Conservation (phyloP, 2,888 invertebrate species). For the Noctua janthe region DNA sequence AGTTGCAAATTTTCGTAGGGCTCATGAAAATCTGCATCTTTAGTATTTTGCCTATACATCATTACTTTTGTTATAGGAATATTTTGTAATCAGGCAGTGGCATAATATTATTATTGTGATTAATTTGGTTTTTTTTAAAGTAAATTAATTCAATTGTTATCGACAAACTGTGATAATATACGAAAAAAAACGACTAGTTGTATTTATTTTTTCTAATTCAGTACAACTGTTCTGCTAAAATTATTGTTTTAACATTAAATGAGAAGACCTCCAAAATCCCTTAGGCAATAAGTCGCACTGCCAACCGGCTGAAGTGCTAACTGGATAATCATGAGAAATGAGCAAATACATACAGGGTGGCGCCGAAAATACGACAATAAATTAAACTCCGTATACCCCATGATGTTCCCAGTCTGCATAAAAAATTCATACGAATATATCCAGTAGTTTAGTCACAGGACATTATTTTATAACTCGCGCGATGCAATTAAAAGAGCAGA, state of each 20-base stretch:
- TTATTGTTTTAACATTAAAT: not conserved
- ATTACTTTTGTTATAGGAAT: slow-evolving; percentile 44
- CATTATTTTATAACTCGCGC: not conserved
- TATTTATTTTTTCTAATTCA: slow-evolving; percentile 13
- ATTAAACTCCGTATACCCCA: too few relatives aligned
- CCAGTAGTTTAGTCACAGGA: not conserved
- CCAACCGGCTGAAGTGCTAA: not conserved
- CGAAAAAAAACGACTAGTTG: slow-evolving; percentile 66
- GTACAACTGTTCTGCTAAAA: not conserved
- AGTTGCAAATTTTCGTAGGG: slow-evolving; percentile 79
- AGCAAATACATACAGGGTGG: not conserved
- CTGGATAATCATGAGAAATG: not conserved
- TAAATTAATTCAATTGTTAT: slow-evolving; percentile 72
- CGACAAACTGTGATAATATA: slow-evolving; percentile 82
- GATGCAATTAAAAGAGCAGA: not conserved
- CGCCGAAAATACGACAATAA: not conserved
- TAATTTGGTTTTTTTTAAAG: slow-evolving; percentile 47
- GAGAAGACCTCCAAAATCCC: not conserved
- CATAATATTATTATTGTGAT: slow-evolving; percentile 58
- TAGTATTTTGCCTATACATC: slow-evolving; percentile 58
- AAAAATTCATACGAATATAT: not conserved
- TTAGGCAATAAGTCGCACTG: not conserved
- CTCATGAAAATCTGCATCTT: slow-evolving; percentile 81
- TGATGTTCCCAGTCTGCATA: not conserved
- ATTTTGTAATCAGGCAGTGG: slow-evolving; percentile 54